These are phyloP conservation scores for Micrasema longulum DNA, from an alignment of 1,140 invertebrate species.

Conservation along the genomic window DNA sequence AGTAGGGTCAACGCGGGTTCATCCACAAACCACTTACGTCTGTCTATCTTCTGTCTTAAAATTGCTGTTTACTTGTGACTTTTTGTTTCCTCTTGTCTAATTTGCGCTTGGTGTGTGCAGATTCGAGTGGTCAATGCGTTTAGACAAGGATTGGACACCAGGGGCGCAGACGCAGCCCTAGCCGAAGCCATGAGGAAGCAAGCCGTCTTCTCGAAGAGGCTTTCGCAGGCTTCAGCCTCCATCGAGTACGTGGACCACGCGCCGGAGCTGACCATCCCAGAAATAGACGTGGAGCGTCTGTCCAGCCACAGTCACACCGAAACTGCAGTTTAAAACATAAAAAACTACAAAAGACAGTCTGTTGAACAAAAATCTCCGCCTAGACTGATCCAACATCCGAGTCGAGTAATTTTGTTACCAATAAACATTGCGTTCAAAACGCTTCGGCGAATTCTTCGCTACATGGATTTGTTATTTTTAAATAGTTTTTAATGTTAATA, in stretches of 20 bases:
- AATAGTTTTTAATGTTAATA: slow-evolving; percentile 47
- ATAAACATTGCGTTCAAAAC: not conserved
- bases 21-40: too few relatives aligned
- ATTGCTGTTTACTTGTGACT: too few relatives aligned
- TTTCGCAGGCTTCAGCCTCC: slow-evolving; percentile 87
- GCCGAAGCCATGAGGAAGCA: slow-evolving; percentile 92
- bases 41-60: too few relatives aligned
- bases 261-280: slow-evolving; percentile 83
- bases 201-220: slow-evolving; percentile 87
- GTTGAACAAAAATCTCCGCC: slow-evolving; percentile 2
- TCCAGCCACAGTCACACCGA: slow-evolving; percentile 93
- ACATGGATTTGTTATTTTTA: slow-evolving; percentile 48
- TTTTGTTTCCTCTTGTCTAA: slow-evolving; percentile 41
- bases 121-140: slow-evolving; percentile 99
- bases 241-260: slow-evolving; percentile 92
- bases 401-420: not conserved
- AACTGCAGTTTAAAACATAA: slow-evolving; percentile 82
- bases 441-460: slow-evolving; percentile 18
- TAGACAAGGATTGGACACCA: slow-evolving; percentile 96
- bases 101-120: slow-evolving; percentile 68
- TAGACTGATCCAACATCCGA: slow-evolving; percentile 16
- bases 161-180: slow-evolving; percentile 90
- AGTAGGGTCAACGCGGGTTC: too few relatives aligned
- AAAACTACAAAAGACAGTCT: slow-evolving; percentile 38
- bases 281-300: slow-evolving; percentile 90